A percentile compares a stretch with the other conserved stretches of the same genome.
phyloP scores from a whole-genome alignment of 2,888 invertebrate genomes.

The Limnephilus lunatus region DNA sequence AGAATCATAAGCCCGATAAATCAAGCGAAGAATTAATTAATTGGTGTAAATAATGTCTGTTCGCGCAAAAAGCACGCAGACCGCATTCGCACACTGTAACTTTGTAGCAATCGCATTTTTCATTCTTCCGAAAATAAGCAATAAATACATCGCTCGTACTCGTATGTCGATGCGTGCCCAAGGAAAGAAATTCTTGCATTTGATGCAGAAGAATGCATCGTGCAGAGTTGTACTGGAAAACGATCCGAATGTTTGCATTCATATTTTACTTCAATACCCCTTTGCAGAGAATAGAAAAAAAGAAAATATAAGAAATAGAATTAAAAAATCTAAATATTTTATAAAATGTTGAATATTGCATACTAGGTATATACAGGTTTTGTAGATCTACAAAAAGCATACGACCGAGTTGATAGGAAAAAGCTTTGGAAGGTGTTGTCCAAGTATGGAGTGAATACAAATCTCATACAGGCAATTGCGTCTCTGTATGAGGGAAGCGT shows the following conservation, averaged over 20 bases:
- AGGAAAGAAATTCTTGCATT: not conserved
- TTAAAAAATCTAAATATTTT: too few species aligned
- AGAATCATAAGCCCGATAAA: not conserved
- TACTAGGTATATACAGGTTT: too few species aligned
- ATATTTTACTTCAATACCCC: not conserved
- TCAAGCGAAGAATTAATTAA: not conserved
- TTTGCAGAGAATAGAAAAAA: not conserved
- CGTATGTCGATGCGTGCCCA: not conserved
- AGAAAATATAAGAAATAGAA: too few species aligned
- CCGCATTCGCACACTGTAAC: not conserved
- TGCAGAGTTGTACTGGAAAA: not conserved
- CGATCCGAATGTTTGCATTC: not conserved
- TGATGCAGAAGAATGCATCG: not conserved
- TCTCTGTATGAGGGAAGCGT: too few species aligned
- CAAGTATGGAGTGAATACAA: too few species aligned
- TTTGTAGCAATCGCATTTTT: not conserved
- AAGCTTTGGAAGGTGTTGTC: too few species aligned
- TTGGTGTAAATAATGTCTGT: not conserved
- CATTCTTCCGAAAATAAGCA: not conserved
- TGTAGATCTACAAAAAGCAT: too few species aligned
- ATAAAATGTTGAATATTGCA: too few species aligned
- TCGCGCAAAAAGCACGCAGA: not conserved
- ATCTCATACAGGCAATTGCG: too few species aligned
- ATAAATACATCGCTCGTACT: not conserved
- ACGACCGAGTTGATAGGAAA: too few species aligned